Evolutionary conservation across 2,113 vertebrate species (phyloP).

Genomic region (Hyla sarda): DNA sequence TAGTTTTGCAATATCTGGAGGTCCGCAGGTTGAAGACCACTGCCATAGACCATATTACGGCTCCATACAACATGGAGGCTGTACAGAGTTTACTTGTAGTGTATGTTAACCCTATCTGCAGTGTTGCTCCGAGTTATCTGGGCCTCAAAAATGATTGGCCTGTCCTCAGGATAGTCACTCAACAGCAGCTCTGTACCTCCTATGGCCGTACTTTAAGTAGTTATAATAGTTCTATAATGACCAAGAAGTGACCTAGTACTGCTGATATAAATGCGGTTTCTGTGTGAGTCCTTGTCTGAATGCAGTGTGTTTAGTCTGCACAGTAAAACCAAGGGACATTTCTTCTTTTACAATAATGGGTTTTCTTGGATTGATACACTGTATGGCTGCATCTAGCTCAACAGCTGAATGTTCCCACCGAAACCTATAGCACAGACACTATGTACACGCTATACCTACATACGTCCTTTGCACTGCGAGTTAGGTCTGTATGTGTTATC

Average conservation of each 20-base stretch:
- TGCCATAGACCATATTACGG: neutral
- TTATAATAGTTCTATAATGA: neutral
- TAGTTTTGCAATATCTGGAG: no score
- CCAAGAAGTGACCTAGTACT: constrained; percentile 63
- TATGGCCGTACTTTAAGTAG: neutral
- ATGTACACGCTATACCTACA: neutral
- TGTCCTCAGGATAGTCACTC: no score
- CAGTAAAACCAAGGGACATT: neutral
- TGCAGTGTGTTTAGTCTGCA: constrained; percentile 59
- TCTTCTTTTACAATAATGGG: neutral
- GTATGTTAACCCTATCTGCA: neutral
- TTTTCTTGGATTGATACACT: neutral
- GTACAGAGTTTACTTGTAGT: neutral
- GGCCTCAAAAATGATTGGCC: no score
- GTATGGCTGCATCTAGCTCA: constrained; percentile 14
- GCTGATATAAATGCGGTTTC: constrained; percentile 60
- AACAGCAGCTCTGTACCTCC: no score
- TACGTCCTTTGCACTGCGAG: neutral
- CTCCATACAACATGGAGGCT: neutral
- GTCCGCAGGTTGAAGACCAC: no score
- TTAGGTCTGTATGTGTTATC: neutral
- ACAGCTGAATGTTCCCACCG: constrained; percentile 21
- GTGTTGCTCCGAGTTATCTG: neutral
- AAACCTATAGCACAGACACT: neutral
- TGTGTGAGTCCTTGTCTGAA: constrained; percentile 65